Base-by-base conservation (phyloP, 2,888 invertebrate genomes). In the Andrena minutula region DNA sequence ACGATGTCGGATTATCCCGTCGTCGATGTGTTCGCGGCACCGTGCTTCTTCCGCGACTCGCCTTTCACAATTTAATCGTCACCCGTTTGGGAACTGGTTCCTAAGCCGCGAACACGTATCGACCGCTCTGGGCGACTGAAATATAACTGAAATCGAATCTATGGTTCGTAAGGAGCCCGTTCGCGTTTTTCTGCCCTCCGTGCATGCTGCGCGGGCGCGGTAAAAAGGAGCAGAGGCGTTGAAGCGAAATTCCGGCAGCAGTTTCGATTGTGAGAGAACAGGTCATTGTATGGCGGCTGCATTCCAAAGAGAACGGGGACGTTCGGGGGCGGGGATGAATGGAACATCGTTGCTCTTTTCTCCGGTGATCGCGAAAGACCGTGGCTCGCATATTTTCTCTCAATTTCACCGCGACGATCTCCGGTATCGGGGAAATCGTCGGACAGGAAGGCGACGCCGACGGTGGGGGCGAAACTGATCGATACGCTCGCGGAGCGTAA, bases 1-100 rank as follows among this genome's bases (percentile, higher is more conserved):
- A 72, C 82, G 76, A 86, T 68, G 86, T 77, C 85, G 85, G 87
- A 83, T 87, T 85, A 86, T 86, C 85, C 85, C 85, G 66, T 80
- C 86, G 83, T 73, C 87, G 83, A 78, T 87, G 85, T 83, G 80
- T 86, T 83, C 80, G 80, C 87, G 80, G 81, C 73, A 76, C 60
- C 70, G 81, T 32, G 71, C 72, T 80, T 86, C 85, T 83, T 41
- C 41, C 86, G 81, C 75, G 83, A 86, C 82, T 79, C 81, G 86
- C 76, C 84, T 86, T 86, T 86, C 72, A 84, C 82, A 56, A 79
- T 79, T 84, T 84, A 82, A 84, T 86, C 86, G 86, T 16, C 41
- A 16, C 41, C 41, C 12, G 41, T 41, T 41, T 41, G 41, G 41
- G 41, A 41, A 41, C 12, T 41, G 16, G 41, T 41, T 16, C 41